Conservation (phyloP, 2,113 vertebrate species). For the Clarias gariepinus region DNA sequence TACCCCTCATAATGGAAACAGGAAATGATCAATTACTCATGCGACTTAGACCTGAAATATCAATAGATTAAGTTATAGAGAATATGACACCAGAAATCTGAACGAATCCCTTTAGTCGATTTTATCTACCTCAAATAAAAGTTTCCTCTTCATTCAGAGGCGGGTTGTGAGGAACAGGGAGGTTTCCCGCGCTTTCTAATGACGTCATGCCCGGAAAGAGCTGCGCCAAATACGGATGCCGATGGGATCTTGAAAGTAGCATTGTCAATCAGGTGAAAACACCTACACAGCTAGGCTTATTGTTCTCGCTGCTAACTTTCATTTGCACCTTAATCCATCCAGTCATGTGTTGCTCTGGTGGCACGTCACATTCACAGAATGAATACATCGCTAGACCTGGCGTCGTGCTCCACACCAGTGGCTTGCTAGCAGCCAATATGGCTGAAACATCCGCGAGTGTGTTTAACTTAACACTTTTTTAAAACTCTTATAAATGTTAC, state of each 20-base stretch:
- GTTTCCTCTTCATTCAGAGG: neutral
- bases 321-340: neutral
- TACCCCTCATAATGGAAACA: neutral
- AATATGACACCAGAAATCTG: neutral
- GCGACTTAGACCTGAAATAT: neutral
- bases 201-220: conserved; percentile 52
- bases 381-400: neutral
- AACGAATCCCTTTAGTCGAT: no score
- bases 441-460: conserved; percentile 1
- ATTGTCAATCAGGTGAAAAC: conserved; percentile 34
- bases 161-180: neutral
- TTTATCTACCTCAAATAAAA: no score
- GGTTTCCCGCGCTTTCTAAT: conserved; percentile 41
- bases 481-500: no score
- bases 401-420: conserved; percentile 26
- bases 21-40: neutral
- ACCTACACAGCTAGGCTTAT: neutral
- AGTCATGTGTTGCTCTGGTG: no score
- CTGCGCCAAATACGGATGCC: conserved; percentile 58
- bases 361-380: neutral
- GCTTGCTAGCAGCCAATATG: conserved; percentile 25
- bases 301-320: neutral
- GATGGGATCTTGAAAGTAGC: conserved; percentile 43
- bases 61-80: neutral
- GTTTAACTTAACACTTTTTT: no score